Conservation (phyloP, 2,888 invertebrate genomes). For the Myopa testacea region DNA sequence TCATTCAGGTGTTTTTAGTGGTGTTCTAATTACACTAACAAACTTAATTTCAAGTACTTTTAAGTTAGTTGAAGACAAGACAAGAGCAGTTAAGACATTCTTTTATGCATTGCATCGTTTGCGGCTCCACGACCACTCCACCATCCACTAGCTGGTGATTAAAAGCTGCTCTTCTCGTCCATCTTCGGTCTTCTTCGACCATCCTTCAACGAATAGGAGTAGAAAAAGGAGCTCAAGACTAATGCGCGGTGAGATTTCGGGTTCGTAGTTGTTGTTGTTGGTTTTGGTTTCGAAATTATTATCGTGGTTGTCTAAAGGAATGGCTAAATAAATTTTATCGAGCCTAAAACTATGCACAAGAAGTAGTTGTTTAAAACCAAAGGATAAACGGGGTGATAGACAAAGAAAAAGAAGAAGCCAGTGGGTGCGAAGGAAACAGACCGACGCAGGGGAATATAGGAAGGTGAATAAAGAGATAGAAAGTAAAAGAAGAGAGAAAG, state of each 20-base stretch:
- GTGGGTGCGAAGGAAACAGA: no score
- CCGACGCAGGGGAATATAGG: no score
- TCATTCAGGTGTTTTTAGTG: conserved; percentile 48
- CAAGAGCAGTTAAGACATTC: conserved; percentile 15
- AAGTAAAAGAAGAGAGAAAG: no score
- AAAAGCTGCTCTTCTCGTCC: conserved; percentile 27
- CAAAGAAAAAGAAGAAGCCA: neutral
- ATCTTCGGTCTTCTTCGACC: neutral
- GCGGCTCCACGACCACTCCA: conserved; percentile 6
- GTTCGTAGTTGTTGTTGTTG: neutral
- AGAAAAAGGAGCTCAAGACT: conserved; percentile 19
- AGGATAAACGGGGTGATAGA: no score
- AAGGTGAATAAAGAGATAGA: no score
- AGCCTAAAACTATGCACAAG: conserved; percentile 3
- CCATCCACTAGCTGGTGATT: conserved; percentile 20
- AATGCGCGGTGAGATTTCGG: conserved; percentile 37
- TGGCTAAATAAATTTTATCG: neutral
- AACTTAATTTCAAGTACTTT: conserved; percentile 36
- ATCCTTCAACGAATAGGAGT: neutral
- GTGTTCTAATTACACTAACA: conserved; percentile 52
- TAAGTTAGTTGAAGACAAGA: conserved; percentile 11
- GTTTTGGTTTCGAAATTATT: conserved; percentile 7
- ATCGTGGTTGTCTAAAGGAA: neutral
- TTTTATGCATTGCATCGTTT: conserved; percentile 36
- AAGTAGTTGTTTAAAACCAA: neutral